These are phyloP conservation scores for Stratiolaelaps scimitus DNA, from an alignment of 1,140 invertebrate genomes.

Conservation along the genomic window DNA sequence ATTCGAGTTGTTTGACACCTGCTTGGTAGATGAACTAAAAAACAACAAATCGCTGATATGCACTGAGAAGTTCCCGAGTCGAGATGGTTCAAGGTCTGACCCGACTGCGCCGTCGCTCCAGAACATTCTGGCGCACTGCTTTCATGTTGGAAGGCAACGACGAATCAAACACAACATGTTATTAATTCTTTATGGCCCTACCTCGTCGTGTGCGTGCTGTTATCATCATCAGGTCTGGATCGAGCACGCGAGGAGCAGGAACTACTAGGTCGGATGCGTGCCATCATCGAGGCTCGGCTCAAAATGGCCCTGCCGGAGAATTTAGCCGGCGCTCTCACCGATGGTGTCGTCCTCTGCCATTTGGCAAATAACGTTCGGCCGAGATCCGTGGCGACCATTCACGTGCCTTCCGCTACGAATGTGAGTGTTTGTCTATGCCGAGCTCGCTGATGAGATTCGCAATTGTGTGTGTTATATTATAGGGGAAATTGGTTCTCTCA, in stretches of 20 bases:
- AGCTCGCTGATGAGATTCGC: background rate
- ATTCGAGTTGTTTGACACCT: too few species aligned
- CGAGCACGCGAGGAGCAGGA: conserved; percentile 76
- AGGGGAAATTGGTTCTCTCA: too few species aligned
- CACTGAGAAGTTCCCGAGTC: too few species aligned
- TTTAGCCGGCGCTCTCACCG: conserved; percentile 65
- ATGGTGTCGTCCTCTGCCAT: conserved; percentile 85
- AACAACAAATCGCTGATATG: too few species aligned
- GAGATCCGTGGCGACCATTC: conserved; percentile 75
- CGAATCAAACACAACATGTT: too few species aligned
- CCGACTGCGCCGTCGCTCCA: too few species aligned
- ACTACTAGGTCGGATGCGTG: conserved; percentile 62
- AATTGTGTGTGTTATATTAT: background rate
- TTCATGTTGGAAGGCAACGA: too few species aligned
- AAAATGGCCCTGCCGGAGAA: conserved; percentile 79
- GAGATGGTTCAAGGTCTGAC: too few species aligned
- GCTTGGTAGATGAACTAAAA: too few species aligned
- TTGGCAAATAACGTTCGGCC: conserved; percentile 80
- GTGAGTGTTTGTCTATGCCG: conserved; percentile 49
- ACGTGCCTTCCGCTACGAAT: conserved; percentile 83
- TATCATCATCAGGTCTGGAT: conserved; percentile 58
- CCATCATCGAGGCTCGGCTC: conserved; percentile 76
- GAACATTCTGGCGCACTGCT: too few species aligned
- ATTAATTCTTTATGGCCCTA: too few species aligned
- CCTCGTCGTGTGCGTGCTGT: too few species aligned